Conservation (phyloP, 2,113 vertebrate species). For the Cettia cetti region DNA sequence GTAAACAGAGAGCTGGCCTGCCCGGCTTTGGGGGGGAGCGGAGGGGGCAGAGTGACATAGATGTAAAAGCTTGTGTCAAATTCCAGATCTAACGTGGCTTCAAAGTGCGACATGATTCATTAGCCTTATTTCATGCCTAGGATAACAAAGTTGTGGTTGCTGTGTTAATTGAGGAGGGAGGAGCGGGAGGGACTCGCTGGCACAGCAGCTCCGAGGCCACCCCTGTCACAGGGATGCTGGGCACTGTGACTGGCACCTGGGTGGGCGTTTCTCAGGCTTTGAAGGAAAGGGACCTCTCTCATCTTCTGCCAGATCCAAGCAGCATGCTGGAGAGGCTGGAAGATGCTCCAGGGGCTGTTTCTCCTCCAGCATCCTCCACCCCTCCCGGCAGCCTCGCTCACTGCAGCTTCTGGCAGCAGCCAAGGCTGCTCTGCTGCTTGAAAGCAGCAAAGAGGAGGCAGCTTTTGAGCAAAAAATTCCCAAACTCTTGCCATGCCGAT, state of each 20-base stretch:
- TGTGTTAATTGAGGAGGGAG: slow-evolving; percentile 60
- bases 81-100: slow-evolving; percentile 5
- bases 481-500: rapidly evolving
- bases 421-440: not conserved
- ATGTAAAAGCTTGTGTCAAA: slow-evolving; percentile 44
- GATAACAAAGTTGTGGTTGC: slow-evolving; percentile 44
- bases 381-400: not conserved
- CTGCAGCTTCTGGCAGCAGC: not conserved
- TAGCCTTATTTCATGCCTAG: slow-evolving; percentile 48
- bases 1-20: slow-evolving; percentile 22
- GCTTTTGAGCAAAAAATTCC: not conserved
- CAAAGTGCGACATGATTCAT: slow-evolving; percentile 48
- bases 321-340: not conserved
- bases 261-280: not conserved
- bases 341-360: not conserved
- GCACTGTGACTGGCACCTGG: not conserved
- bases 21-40: not conserved
- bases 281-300: not conserved
- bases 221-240: not conserved
- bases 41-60: slow-evolving; percentile 20
- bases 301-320: not conserved
- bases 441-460: not conserved
- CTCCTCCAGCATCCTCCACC: not conserved
- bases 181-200: not conserved
- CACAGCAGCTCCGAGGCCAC: not conserved